Evolutionary conservation across 2,888 invertebrate genomes (phyloP), one percentile per base, ranked within the genome.

Genomic region (Linnaemya tessellans): DNA sequence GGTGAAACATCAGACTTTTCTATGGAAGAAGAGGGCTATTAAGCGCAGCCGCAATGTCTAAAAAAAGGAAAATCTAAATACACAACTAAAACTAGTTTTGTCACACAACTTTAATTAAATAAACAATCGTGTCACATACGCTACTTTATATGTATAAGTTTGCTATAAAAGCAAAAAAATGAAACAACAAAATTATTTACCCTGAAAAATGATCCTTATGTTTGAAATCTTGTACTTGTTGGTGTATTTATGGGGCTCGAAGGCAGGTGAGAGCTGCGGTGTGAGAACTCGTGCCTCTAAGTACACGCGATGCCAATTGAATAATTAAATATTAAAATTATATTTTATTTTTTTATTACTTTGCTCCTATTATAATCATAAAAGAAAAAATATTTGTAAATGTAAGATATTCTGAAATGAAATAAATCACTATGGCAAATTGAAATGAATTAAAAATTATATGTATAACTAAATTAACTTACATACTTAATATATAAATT

Each of bases 11-110:
- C 94, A 88, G 97, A 97, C 92, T 96, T 97, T 90, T 95, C 96
- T 15, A 97, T 97, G 97, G 97, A 97, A 91, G 97, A 97, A 93
- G 97, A 97, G 89, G 96, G 96, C 88, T 94, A 92, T 85, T 92
- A 89, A 89, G 75, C 15, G 13, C 11, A 43, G 20, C 15, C 35
- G 9, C 30, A 46, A 13, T 41, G 35, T 38, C n/a, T n/a, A 25
- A 73, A 43, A 64, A 35, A 62, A 18, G 20, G 30, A 56, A 54
- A 18, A 30, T 9, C 20, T 13, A 25, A 41, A 7, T 20, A 60
- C 60, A 11, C 25, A 62, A 51, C 25, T 49, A 41, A 30, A 71
- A 1, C 20, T 38, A 49, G 13, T 54, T 62, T 30, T 51, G 60
- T 67, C 38, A 74, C 74, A 60, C 58, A 73, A 25, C n/a, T 30